Percentiles rank a stretch among this genome's conserved stretches.
Evolutionary conservation across 2,113 vertebrate genomes (phyloP).

Genomic region (human (Homo sapiens)): DNA sequence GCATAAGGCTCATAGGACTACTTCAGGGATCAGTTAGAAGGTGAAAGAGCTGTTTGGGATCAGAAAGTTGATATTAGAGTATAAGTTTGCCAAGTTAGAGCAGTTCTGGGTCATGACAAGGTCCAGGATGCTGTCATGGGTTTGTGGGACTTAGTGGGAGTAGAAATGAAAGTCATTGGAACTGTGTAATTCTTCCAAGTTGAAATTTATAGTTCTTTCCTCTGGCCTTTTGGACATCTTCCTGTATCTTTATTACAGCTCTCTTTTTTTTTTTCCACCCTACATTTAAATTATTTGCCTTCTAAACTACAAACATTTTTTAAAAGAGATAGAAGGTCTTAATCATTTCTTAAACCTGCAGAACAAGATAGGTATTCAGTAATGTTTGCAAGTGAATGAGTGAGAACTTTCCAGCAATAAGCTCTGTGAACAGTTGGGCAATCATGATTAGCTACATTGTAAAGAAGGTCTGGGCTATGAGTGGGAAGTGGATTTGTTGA

Average conservation of each 20-base stretch:
- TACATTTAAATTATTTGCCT: constrained; percentile 12
- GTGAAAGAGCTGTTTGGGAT: not conserved
- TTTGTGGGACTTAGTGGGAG: not conserved
- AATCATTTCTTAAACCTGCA: constrained; percentile 5
- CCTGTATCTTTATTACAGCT: not conserved
- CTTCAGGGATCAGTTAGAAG: not conserved
- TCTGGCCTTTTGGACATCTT: not conserved
- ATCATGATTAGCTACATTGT: not conserved
- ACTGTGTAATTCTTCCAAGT: not conserved
- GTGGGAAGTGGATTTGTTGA: constrained; percentile 22
- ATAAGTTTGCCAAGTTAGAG: not conserved
- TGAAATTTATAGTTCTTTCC: not conserved
- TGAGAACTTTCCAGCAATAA: constrained; percentile 13
- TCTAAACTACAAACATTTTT: not conserved
- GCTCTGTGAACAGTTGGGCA: not conserved
- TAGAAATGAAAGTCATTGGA: constrained; percentile 5
- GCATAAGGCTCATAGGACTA: not conserved
- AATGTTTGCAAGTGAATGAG: not conserved
- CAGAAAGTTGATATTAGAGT: not conserved
- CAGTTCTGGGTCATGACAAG: not conserved
- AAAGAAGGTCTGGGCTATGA: not conserved
- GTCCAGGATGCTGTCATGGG: not conserved
- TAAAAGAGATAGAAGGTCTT: not conserved
- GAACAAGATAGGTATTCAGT: not conserved
- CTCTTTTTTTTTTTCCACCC: not conserved